Evolutionary conservation across 2,113 vertebrate genomes (phyloP).

Genomic region (Hippocampus barbouri): DNA sequence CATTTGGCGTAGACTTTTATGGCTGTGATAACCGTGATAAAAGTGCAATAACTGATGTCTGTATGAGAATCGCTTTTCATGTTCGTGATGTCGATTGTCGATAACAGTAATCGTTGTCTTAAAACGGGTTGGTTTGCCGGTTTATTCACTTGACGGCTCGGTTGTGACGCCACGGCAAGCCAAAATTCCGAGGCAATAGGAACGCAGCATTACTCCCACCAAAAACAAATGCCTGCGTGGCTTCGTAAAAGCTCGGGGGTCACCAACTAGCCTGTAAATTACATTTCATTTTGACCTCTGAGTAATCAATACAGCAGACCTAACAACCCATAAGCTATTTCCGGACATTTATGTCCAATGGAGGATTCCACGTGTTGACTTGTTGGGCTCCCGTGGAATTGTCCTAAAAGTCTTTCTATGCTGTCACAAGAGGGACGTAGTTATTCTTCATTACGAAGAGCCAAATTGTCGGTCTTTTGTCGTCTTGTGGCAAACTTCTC

Average conservation of each 20-base stretch:
- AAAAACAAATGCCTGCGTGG: slow-evolving; percentile 52
- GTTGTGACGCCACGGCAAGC: neutral
- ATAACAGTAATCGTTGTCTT: neutral
- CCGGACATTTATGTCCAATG: neutral
- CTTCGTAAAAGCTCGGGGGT: slow-evolving; percentile 8
- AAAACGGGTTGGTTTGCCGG: neutral
- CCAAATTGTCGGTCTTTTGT: neutral
- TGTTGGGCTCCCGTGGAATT: neutral
- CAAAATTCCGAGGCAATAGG: neutral
- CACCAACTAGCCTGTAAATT: neutral
- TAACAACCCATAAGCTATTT: neutral
- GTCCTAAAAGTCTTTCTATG: neutral
- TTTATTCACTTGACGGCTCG: neutral
- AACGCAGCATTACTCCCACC: slow-evolving; percentile 3
- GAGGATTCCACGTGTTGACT: neutral
- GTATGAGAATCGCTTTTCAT: neutral
- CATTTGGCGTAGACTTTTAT: neutral
- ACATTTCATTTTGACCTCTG: neutral
- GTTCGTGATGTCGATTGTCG: neutral
- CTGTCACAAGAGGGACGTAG: neutral
- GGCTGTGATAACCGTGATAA: neutral
- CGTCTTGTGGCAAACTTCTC: neutral
- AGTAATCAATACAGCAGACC: neutral
- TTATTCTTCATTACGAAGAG: neutral
- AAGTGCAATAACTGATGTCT: neutral